These are phyloP conservation scores for Brevimyrus niger DNA, from an alignment of 2,113 vertebrate species.

Conservation along the genomic window DNA sequence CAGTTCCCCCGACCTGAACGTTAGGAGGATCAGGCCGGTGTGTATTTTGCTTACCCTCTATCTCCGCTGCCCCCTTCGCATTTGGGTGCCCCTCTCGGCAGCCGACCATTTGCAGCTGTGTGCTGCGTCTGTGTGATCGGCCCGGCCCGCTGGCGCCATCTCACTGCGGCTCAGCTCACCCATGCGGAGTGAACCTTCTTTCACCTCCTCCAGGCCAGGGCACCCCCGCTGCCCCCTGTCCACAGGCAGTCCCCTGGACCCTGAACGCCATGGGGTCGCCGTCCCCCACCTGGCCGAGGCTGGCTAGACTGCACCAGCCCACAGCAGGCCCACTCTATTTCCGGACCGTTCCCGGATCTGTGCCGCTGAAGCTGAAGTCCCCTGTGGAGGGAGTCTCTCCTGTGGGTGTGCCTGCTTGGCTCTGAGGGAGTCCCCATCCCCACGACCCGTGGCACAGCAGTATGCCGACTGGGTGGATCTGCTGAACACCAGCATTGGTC, in stretches of 20 bases:
- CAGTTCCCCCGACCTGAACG: slow-evolving; percentile 51
- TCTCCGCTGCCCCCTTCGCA: not conserved
- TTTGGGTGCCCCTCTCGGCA: not conserved
- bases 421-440: not conserved
- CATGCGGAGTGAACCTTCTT: not conserved
- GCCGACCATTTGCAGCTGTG: not conserved
- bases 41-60: slow-evolving; percentile 28
- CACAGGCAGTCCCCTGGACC: slow-evolving; percentile 28
- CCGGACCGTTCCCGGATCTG: not conserved
- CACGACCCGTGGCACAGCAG: not conserved
- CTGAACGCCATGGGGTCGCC: slow-evolving; percentile 10
- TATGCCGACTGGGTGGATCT: not conserved
- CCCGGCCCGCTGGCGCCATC: not conserved
- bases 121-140: not conserved
- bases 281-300: not conserved
- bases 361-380: not conserved
- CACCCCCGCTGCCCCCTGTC: slow-evolving; percentile 48
- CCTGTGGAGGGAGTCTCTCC: not conserved
- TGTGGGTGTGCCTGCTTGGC: not conserved
- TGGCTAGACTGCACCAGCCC: no score
- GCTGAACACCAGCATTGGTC: not conserved
- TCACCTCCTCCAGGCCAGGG: slow-evolving; percentile 37
- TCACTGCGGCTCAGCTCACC: not conserved
- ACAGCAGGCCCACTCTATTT: not conserved
- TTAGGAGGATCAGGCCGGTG: slow-evolving; percentile 65